Evolutionary conservation across 2,113 vertebrate genomes (phyloP), one percentile per base, ranked within the genome.

Genomic region (Aegotheles bennettii): DNA sequence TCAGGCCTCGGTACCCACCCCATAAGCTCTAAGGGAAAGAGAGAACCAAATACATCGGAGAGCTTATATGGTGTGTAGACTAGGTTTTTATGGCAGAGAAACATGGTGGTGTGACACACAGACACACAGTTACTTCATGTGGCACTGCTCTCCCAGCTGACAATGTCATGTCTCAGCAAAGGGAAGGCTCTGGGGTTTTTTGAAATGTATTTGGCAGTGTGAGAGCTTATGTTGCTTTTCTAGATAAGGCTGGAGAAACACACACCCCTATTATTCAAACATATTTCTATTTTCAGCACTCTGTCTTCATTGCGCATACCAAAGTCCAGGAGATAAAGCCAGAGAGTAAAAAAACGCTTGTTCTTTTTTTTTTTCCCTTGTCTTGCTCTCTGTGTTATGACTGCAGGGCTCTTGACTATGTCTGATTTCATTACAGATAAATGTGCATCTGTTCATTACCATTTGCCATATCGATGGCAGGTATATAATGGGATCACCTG

Each of bases 391-490:
- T 69, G 11, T 40, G 56, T 79, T 87, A 38, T 10, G 7, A 40
- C 17, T 86, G 45, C 43, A 63, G 61, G 87, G 17, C 43, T 63
- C 33, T 60, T 96, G 23, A 88, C 56, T 91, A 3, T 85, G 19
- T 81, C 80, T 83, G 40, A 77, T 97, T 35, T 92, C 29, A 14
- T 92, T 70, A 20, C 85, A 99, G 99, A 97, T 18, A 98, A 68
- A 83, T 99, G 99, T 93, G 92, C 8, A 12, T 97, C 94, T 54
- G 81, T 98, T 92, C 99, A 99, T 82, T 99, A 98, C 95, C 90
- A 96, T 68, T 97, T 99, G 33, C 99, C 99, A 2, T 99, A 99
- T 95, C 98, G 97, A 84, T 99, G 99, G 99, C 98, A 99, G 94
- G n/a, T 98, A 18, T 36, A 94, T 9, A 50, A 95, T 24, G 95